phyloP scores from a whole-genome alignment of 2,888 invertebrate genomes.

The Drosophila bunnanda region DNA sequence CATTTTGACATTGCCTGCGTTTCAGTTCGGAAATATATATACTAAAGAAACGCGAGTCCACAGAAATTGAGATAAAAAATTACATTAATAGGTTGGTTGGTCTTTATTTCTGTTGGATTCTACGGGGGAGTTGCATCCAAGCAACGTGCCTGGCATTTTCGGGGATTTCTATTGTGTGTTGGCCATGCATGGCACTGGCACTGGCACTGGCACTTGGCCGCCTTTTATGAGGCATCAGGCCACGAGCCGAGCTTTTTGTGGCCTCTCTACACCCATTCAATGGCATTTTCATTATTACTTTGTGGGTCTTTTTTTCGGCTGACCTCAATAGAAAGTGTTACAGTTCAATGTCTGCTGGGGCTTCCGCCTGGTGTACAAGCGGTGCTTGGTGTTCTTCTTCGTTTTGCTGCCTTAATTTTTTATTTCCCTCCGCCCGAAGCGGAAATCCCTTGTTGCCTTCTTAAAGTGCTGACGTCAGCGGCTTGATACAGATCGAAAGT shows the following conservation, averaged over 20 bases:
- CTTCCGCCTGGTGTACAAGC: slow-evolving; percentile 30
- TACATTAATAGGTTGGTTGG: slow-evolving; percentile 68
- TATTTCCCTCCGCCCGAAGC: slow-evolving; percentile 1
- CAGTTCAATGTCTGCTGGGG: slow-evolving; percentile 77
- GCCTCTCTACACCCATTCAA: slow-evolving; percentile 73
- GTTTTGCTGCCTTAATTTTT: slow-evolving; percentile 19
- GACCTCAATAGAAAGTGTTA: slow-evolving; percentile 80
- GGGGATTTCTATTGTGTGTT: slow-evolving; percentile 49
- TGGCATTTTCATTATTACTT: slow-evolving; percentile 63
- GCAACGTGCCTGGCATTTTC: slow-evolving; percentile 51
- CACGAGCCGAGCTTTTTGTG: slow-evolving; percentile 48
- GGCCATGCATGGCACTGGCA: slow-evolving; percentile 71
- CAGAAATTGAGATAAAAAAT: slow-evolving; percentile 29
- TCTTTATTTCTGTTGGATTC: slow-evolving; percentile 19
- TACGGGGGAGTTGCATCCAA: slow-evolving; percentile 18
- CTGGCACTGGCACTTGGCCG: slow-evolving; percentile 67
- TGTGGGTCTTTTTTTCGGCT: slow-evolving; percentile 40
- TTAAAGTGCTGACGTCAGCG: slow-evolving; percentile 38
- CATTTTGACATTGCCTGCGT: slow-evolving; percentile 77
- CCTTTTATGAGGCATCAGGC: slow-evolving; percentile 62
- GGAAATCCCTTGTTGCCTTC: slow-evolving; percentile 26
- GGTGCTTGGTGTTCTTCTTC: slow-evolving; percentile 6
- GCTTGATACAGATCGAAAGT: slow-evolving; percentile 58
- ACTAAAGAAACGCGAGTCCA: slow-evolving; percentile 7
- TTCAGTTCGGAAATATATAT: slow-evolving; percentile 52